Base-by-base conservation (phyloP, 2,113 vertebrate genomes). In the Butorides virescens region DNA sequence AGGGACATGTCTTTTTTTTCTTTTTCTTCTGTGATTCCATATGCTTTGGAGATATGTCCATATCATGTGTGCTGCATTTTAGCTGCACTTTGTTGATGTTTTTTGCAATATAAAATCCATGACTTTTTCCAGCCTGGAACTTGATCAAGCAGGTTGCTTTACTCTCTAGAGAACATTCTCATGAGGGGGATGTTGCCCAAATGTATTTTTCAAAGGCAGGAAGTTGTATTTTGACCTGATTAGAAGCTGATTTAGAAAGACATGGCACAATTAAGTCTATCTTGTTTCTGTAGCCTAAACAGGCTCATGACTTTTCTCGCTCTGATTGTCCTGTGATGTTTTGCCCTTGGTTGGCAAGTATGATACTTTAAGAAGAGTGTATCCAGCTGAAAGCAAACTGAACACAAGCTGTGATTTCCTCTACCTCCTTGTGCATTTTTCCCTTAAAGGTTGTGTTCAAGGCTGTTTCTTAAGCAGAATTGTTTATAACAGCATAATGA, bases 221-320 rank as follows among this genome's bases (percentile, higher is more conserved):
- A 63, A 63, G 5, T 5, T 36, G 44, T 53, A 70, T 52, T 49
- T 68, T 93, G 27, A 59, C 42, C 26, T n/a, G n/a, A n/a, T n/a
- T n/a, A n/a, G 49, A 58, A 52, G 7, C 23, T 44, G 26, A 59
- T 83, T 53, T 78, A 55, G 55, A 90, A 83, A 74, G 26, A 13
- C 36, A 30, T 7, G 6, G 15, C 2, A 12, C 67, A 20, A 56
- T 27, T 63, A 49, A 65, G 15, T 37, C n/a, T 59, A 0, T 74
- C 44, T 81, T 71, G 25, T 7, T 81, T 78, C n/a, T 74, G 22
- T 44, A 10, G 3, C 37, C 14, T 26, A 37, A 65, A 70, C 3
- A 62, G 17, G 5, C 15, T 49, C 11, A 39, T 2, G 5, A 22
- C 5, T n/a, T 10, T 19, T 88, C 59, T 83, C 0, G 1, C 25